A percentile compares a stretch with the other conserved stretches of the same genome.
Conservation (phyloP, 37 sponge, comb jelly and placozoan genomes). For the Corticium candelabrum region DNA sequence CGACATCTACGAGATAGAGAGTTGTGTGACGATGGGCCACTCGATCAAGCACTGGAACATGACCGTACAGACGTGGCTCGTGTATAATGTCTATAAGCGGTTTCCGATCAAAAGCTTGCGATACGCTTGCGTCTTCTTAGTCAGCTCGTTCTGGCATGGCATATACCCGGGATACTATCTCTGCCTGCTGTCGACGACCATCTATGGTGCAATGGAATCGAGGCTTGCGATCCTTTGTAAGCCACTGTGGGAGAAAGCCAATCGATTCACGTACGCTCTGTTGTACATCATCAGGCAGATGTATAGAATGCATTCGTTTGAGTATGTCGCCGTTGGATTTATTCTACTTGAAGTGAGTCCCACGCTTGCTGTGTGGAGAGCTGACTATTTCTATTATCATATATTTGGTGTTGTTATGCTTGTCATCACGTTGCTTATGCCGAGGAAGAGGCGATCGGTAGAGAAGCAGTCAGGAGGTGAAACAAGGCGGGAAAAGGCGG, state of each 20-base stretch:
- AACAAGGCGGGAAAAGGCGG: too few relatives aligned
- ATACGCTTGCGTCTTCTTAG: conserved; percentile 14
- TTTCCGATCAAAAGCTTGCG: conserved; percentile 26
- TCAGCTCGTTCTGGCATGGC: conserved; percentile 55
- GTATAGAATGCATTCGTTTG: neutral
- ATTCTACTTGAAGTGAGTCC: neutral
- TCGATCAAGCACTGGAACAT: conserved; percentile 54
- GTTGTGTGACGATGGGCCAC: conserved; percentile 1
- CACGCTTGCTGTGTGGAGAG: neutral
- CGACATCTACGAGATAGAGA: conserved; percentile 33
- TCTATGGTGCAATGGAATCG: neutral
- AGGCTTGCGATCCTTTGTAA: neutral
- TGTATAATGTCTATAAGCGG: conserved; percentile 24
- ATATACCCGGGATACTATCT: conserved; percentile 40
- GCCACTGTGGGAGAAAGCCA: neutral
- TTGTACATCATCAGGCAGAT: neutral
- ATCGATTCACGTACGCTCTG: neutral
- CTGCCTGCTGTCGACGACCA: conserved; percentile 1
- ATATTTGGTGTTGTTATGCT: neutral
- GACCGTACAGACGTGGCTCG: conserved; percentile 48
- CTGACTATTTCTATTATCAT: neutral
- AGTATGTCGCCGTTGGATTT: conserved; percentile 12
- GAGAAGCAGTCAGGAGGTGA: too few relatives aligned
- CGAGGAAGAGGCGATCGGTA: neutral
- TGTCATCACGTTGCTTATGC: neutral